These are phyloP conservation scores for Halcyon malimbica DNA, from an alignment of 2,113 vertebrate species.

Conservation along the genomic window DNA sequence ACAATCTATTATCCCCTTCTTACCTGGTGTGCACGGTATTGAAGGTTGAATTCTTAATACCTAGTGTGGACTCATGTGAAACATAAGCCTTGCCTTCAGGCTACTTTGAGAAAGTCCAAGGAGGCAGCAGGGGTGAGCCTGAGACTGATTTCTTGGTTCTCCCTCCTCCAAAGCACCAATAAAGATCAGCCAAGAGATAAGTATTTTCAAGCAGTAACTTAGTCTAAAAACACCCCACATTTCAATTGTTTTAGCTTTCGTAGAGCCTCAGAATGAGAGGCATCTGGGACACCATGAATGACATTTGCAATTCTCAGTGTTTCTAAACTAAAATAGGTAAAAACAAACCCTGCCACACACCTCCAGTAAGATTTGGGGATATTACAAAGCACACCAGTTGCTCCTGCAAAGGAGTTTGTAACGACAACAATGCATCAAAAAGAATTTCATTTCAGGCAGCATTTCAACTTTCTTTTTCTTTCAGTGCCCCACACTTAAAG, in stretches of 20 bases:
- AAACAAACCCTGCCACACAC: neutral
- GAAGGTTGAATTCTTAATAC: neutral
- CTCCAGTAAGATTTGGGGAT: neutral
- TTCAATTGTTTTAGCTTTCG: neutral
- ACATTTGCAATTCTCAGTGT: neutral
- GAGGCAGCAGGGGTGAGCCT: neutral
- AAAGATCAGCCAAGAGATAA: neutral
- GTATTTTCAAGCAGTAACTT: neutral
- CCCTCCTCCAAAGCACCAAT: neutral
- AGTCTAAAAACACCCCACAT: neutral
- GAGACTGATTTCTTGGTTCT: neutral
- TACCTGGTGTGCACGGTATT: neutral
- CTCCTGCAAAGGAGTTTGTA: neutral
- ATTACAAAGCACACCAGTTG: neutral
- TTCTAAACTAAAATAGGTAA: neutral
- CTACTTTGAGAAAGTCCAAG: neutral
- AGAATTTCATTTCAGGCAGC: neutral
- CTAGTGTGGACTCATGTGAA: neutral
- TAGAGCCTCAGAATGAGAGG: neutral
- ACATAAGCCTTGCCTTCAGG: neutral
- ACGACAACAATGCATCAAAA: neutral
- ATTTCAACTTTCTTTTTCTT: conserved; percentile 21
- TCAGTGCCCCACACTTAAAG: conserved; percentile 73
- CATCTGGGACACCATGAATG: neutral
- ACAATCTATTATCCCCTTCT: neutral